phyloP scores from a whole-genome alignment of 2,888 invertebrate genomes.

The Caenorhabditis afra region DNA sequence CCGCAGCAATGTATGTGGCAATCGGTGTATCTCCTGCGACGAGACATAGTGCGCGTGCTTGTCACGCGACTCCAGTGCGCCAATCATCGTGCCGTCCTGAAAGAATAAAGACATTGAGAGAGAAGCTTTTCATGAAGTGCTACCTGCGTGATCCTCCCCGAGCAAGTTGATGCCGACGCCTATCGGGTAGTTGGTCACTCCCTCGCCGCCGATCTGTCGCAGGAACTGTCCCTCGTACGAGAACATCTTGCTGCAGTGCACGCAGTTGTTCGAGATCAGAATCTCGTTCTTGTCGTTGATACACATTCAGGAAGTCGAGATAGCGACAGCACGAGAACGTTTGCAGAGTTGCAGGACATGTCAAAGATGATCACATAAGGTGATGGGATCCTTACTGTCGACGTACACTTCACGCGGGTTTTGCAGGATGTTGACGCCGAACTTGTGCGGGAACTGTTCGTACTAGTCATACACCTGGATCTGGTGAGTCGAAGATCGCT shows the following conservation, averaged over 20 bases:
- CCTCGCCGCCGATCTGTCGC: constrained; percentile 98
- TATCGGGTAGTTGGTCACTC: constrained; percentile 98
- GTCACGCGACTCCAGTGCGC: too few species aligned
- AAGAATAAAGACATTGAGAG: too few species aligned
- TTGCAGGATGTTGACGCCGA: constrained; percentile 98
- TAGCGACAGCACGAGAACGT: constrained; percentile 99
- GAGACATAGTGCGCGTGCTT: constrained; percentile 24
- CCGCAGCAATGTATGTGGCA: constrained; percentile 96
- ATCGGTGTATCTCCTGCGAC: constrained; percentile 77
- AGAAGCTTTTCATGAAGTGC: too few species aligned
- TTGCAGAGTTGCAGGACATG: constrained; percentile 90
- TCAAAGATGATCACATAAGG: too few species aligned
- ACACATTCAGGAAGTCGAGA: constrained; percentile 98
- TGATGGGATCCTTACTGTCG: constrained; percentile 97
- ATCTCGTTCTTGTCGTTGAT: constrained; percentile 99
- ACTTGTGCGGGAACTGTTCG: constrained; percentile 98
- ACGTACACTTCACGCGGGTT: constrained; percentile 99
- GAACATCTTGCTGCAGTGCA: constrained; percentile 99
- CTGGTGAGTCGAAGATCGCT: constrained; percentile 96
- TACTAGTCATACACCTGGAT: constrained; percentile 99
- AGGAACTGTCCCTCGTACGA: constrained; percentile 97
- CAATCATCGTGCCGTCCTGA: too few species aligned
- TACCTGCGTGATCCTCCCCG: too few species aligned
- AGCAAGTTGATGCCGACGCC: too few species aligned
- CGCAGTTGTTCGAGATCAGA: constrained; percentile 99